Conservation (phyloP, 2,888 invertebrate genomes). For the Drosophila neonasuta region DNA sequence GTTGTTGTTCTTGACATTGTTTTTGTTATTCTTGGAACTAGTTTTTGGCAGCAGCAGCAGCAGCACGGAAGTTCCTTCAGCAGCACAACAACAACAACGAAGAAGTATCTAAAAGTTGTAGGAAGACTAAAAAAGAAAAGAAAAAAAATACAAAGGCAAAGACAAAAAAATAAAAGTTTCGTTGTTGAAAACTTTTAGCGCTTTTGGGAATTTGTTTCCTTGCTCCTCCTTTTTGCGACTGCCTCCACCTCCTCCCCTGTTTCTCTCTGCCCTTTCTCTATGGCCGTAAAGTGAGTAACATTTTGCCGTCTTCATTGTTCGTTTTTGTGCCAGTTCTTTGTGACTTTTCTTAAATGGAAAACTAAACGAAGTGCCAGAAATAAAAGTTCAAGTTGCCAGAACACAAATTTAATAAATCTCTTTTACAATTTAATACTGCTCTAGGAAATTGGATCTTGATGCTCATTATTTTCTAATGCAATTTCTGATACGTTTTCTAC, state of each 20-base stretch:
- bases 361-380: slow-evolving; percentile 37
- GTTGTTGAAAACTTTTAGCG: slow-evolving; percentile 59
- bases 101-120: slow-evolving; percentile 50
- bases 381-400: slow-evolving; percentile 19
- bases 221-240: slow-evolving; percentile 2
- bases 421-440: neutral
- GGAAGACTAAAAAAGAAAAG: slow-evolving; percentile 31
- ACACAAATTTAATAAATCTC: slow-evolving; percentile 22
- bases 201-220: slow-evolving; percentile 52
- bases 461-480: neutral
- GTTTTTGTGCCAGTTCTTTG: slow-evolving; percentile 36
- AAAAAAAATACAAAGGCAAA: neutral
- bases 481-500: neutral
- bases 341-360: slow-evolving; percentile 46
- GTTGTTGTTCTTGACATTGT: slow-evolving; percentile 59
- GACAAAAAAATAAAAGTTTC: slow-evolving; percentile 31
- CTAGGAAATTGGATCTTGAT: neutral
- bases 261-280: neutral
- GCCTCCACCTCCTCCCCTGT: neutral
- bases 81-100: slow-evolving; percentile 28
- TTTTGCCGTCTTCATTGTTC: slow-evolving; percentile 22
- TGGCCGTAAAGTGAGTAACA: slow-evolving; percentile 49
- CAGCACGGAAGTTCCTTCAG: slow-evolving; percentile 50
- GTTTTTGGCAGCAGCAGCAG: slow-evolving; percentile 18
- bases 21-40: slow-evolving; percentile 51